Conservation (phyloP, 2,888 invertebrate species). For the Phaedon cochleariae region DNA sequence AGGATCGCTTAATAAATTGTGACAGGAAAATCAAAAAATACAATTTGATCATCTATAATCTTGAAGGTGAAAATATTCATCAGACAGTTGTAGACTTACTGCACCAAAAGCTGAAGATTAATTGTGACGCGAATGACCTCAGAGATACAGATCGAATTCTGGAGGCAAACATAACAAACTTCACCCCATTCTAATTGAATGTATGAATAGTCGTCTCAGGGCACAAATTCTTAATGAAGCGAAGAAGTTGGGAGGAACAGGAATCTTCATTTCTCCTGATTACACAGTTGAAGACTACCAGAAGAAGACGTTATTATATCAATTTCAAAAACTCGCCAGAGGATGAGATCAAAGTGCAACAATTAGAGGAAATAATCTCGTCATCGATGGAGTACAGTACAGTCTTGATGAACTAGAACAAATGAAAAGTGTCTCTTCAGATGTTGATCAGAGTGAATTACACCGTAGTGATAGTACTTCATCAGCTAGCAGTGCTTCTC, state of each 20-base stretch:
- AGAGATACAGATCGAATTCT: slow-evolving; percentile 8
- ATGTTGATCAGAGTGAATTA: too few relatives aligned
- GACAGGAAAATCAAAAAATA: too few relatives aligned
- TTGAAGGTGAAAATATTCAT: not conserved
- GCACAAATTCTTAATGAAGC: not conserved
- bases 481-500: too few relatives aligned
- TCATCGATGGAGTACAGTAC: too few relatives aligned
- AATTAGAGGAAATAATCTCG: too few relatives aligned
- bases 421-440: too few relatives aligned
- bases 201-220: not conserved
- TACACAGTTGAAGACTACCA: not conserved
- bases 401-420: too few relatives aligned
- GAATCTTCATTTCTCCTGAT: not conserved
- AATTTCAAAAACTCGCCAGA: slow-evolving; percentile 1
- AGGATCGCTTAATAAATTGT: not conserved
- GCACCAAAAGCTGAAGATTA: not conserved
- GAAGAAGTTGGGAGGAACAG: not conserved
- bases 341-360: too few relatives aligned
- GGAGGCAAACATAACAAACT: slow-evolving; percentile 1
- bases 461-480: too few relatives aligned
- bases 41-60: not conserved
- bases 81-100: not conserved
- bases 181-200: not conserved
- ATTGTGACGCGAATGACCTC: not conserved
- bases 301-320: not conserved